Percentiles rank a stretch among this genome's conserved stretches.
These are phyloP conservation scores for Pectinophora gossypiella DNA, from an alignment of 1,140 invertebrate species.

Conservation along the genomic window DNA sequence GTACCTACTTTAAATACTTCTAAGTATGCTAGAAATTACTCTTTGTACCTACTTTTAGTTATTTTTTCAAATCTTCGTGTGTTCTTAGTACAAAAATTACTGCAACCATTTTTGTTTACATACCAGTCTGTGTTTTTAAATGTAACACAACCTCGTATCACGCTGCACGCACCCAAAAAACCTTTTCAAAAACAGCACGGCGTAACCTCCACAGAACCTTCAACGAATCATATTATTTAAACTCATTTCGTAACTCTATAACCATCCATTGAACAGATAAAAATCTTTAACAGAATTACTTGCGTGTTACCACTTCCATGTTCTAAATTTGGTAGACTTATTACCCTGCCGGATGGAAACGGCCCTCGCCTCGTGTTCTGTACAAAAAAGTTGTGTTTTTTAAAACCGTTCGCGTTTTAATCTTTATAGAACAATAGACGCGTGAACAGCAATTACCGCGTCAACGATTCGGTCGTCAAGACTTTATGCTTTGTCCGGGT, in stretches of 20 bases:
- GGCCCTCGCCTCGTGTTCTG: background rate
- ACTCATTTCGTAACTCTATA: constrained; percentile 56
- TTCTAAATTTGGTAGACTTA: constrained; percentile 45
- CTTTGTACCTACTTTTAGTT: too few relatives aligned
- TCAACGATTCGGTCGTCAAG: constrained; percentile 25
- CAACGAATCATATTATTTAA: constrained; percentile 47
- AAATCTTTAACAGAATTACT: constrained; percentile 51
- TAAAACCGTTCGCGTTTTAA: constrained; percentile 20
- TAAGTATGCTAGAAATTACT: too few relatives aligned
- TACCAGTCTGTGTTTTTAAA: too few relatives aligned
- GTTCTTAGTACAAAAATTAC: too few relatives aligned
- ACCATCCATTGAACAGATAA: constrained; percentile 66
- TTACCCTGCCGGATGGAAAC: constrained; percentile 29
- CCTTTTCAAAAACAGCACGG: too few relatives aligned
- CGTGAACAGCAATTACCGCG: constrained; percentile 46
- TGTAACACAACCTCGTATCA: too few relatives aligned
- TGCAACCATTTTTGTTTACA: too few relatives aligned
- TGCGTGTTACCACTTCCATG: constrained; percentile 50
- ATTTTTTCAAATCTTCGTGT: too few relatives aligned
- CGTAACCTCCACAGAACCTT: constrained; percentile 27
- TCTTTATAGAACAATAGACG: constrained; percentile 47
- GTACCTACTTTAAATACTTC: too few relatives aligned
- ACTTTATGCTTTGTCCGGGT: too few relatives aligned
- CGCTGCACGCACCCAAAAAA: too few relatives aligned
- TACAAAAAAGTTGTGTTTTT: constrained; percentile 12